These are phyloP conservation scores for Lithobates pipiens DNA, from an alignment of 2,797 vertebrate species.

Conservation along the genomic window DNA sequence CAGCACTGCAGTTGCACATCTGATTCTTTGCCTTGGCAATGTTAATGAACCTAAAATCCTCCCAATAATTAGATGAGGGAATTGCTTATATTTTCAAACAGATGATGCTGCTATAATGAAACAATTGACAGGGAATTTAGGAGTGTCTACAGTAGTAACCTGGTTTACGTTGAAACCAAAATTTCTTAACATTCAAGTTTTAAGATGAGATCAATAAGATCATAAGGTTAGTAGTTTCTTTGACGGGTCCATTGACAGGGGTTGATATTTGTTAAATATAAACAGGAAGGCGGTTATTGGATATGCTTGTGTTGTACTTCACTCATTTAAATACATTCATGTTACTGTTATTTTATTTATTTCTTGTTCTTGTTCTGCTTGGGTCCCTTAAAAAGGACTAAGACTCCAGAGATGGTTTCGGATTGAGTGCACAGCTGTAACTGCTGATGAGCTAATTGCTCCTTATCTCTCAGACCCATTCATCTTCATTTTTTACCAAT, in stretches of 20 bases:
- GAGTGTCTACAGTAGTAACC: constrained; percentile 83
- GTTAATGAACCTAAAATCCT: constrained; percentile 99
- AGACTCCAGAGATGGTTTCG: constrained; percentile 96
- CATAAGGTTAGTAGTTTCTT: constrained; percentile 55
- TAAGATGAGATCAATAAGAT: constrained; percentile 76
- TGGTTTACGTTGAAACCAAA: constrained; percentile 73
- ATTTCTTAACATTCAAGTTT: constrained; percentile 74
- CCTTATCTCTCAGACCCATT: constrained; percentile 99
- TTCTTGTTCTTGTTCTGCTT: constrained; percentile 88
- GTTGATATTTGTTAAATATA: constrained; percentile 67
- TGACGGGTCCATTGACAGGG: background rate
- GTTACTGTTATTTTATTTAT: constrained; percentile 68
- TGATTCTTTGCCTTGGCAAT: constrained; percentile 92
- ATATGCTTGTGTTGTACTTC: constrained; percentile 77
- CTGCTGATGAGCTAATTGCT: constrained; percentile 99
- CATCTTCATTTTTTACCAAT: constrained; percentile 99
- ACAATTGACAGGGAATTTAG: constrained; percentile 89
- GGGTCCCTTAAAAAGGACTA: constrained; percentile 89
- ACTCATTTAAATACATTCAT: background rate
- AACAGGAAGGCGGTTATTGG: constrained; percentile 64
- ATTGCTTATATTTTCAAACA: constrained; percentile 99
- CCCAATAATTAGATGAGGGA: constrained; percentile 99
- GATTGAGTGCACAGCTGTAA: constrained; percentile 99
- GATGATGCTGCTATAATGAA: constrained; percentile 98
- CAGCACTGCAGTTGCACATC: constrained; percentile 87